These are phyloP conservation scores for Achatina immaculata DNA, from an alignment of 1,140 invertebrate species.

Conservation along the genomic window DNA sequence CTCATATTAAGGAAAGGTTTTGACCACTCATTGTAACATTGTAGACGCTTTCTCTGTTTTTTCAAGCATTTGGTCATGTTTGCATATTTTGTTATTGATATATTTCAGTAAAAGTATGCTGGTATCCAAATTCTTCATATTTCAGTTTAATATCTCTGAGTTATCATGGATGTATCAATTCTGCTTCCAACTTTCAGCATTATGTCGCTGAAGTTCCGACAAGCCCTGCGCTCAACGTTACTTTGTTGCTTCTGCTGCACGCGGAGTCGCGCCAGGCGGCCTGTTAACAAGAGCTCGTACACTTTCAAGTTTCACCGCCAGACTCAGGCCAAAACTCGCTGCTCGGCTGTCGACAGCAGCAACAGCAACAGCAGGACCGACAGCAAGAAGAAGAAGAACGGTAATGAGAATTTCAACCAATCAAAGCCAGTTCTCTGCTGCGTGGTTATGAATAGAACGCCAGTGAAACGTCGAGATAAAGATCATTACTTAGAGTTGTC, in stretches of 20 bases:
- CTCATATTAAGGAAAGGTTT: no score
- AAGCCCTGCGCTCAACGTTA: conserved; percentile 76
- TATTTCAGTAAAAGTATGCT: no score
- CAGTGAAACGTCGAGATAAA: not conserved
- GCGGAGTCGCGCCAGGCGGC: not conserved
- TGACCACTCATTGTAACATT: no score
- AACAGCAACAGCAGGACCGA: conserved; percentile 11
- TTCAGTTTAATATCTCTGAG: no score
- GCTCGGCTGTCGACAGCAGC: conserved; percentile 17
- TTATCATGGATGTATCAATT: no score
- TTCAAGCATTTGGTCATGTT: no score
- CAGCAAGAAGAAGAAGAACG: conserved; percentile 5
- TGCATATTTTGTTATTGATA: no score
- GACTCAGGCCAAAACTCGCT: conserved; percentile 2
- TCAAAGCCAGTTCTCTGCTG: not conserved
- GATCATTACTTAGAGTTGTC: not conserved
- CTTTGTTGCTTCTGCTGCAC: conserved; percentile 11
- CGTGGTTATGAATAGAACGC: not conserved
- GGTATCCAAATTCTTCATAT: no score
- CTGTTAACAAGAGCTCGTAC: conserved; percentile 19
- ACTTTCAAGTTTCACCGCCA: conserved; percentile 38
- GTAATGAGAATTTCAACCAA: not conserved
- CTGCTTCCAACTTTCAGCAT: conserved; percentile 81
- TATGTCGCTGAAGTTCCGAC: conserved; percentile 88
- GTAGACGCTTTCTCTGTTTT: no score